These are phyloP conservation scores for Ochlodes sylvanus DNA, from an alignment of 2,888 invertebrate genomes.

Conservation along the genomic window DNA sequence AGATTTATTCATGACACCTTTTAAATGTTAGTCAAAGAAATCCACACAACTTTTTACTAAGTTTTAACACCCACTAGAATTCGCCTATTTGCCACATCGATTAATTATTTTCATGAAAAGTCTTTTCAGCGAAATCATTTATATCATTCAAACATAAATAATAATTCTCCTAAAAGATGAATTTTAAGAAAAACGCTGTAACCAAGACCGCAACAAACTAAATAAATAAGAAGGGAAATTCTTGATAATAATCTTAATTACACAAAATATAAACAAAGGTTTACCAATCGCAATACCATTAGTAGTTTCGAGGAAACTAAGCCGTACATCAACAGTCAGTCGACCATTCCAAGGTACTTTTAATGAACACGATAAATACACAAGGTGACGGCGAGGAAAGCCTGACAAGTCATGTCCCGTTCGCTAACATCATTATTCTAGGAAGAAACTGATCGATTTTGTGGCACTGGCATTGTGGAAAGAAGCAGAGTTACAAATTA, in stretches of 20 bases:
- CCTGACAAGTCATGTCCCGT: neutral
- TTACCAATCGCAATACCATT: conserved; percentile 1
- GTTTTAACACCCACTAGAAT: too few relatives aligned
- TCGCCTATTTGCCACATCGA: too few relatives aligned
- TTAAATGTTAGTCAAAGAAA: neutral
- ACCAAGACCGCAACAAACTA: too few relatives aligned
- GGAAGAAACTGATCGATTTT: neutral
- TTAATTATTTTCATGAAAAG: too few relatives aligned
- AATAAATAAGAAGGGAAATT: neutral
- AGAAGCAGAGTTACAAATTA: too few relatives aligned
- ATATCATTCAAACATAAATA: too few relatives aligned
- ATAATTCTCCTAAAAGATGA: too few relatives aligned
- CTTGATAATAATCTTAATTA: neutral
- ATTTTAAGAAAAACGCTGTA: too few relatives aligned
- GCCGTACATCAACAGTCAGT: neutral
- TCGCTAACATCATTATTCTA: neutral
- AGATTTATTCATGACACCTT: neutral
- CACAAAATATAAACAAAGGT: neutral
- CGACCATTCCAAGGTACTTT: conserved; percentile 3
- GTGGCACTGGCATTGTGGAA: neutral
- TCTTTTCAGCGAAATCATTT: neutral
- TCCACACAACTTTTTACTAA: too few relatives aligned
- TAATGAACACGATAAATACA: conserved; percentile 3
- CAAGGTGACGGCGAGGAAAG: conserved; percentile 4
- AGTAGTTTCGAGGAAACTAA: neutral